Base-by-base conservation (phyloP, 2,888 invertebrate genomes). In the Lasioglossum malachurum region DNA sequence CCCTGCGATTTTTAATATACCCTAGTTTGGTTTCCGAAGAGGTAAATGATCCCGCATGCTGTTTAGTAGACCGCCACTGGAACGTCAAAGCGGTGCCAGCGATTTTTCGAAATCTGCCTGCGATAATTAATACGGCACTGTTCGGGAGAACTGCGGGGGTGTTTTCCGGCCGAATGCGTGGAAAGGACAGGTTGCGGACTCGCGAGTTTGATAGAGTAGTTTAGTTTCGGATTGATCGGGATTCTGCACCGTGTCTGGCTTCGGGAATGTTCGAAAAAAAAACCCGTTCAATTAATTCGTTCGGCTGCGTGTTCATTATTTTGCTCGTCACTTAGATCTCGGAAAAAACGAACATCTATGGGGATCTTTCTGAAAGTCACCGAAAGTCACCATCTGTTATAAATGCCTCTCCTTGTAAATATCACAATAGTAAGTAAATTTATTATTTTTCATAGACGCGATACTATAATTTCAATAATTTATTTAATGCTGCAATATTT, bases 1-100 rank as follows among this genome's bases (percentile, higher is more conserved):
- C 46, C 46, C 23, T 10, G 67, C n/a, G 38, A 80, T 75, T 86
- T 84, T 82, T 78, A 80, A 60, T 84, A 78, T 73, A 64, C 23
- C 78, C 35, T 35, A 10, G 49, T 69, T 46, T 23, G 16, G 16
- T 31, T 60, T 27, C 71, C 73, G 31, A 0, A 41, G 3, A 5
- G n/a, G 35, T 19, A 4, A 31, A 27, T 35, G 60, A 75, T 71
- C 64, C 71, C 73, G 69, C 27, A 35, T 27, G 69, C 69, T 16
- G 71, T 80, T 74, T 60, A 74, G 72, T n/a, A 14, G 14, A 5
- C 31, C 23, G 16, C 41, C 16, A 8, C 35, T 67, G 35, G 27
- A 16, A 23, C 44, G 41, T 72, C 71, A 27, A 60, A 60, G 71
- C 49, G 10, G 27, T 27, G 60, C 14, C 77, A 12, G 12, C 64